Conservation (phyloP, 1,140 invertebrate species). For the Sycobia sp. region DNA sequence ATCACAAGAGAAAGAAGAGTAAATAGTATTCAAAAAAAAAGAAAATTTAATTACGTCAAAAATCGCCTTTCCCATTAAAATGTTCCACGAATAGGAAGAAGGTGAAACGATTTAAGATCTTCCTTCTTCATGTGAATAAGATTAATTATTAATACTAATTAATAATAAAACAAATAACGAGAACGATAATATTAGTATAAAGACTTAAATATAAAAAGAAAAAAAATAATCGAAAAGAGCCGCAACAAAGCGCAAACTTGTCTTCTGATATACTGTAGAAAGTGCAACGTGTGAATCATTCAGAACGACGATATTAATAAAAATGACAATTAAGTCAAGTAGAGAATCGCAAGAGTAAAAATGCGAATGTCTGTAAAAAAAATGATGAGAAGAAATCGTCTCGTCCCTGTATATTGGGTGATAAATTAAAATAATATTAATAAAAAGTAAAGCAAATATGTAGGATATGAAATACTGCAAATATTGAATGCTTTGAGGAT, state of each 20-base stretch:
- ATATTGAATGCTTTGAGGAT: not conserved
- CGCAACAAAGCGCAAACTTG: conserved; percentile 31
- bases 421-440: not conserved
- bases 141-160: conserved; percentile 34
- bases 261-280: conserved; percentile 30
- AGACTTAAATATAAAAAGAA: conserved; percentile 12
- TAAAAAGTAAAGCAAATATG: too few species aligned
- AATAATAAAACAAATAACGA: conserved; percentile 25
- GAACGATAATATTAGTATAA: too few species aligned
- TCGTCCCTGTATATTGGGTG: conserved; percentile 9
- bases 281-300: conserved; percentile 9
- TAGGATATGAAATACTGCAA: conserved; percentile 10
- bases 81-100: conserved; percentile 31
- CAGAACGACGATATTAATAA: conserved; percentile 1
- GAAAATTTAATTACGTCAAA: conserved; percentile 27
- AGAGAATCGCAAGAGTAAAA: not conserved
- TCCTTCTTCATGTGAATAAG: conserved; percentile 33
- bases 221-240: conserved; percentile 29
- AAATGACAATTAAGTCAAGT: not conserved
- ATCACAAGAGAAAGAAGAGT: not conserved
- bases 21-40: conserved; percentile 9
- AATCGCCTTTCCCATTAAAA: conserved; percentile 35
- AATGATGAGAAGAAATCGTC: conserved; percentile 2
- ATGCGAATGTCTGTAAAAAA: not conserved
- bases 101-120: conserved; percentile 23